phyloP scores from a whole-genome alignment of 1,140 invertebrate species.

The Cataglyphis hispanica region DNA sequence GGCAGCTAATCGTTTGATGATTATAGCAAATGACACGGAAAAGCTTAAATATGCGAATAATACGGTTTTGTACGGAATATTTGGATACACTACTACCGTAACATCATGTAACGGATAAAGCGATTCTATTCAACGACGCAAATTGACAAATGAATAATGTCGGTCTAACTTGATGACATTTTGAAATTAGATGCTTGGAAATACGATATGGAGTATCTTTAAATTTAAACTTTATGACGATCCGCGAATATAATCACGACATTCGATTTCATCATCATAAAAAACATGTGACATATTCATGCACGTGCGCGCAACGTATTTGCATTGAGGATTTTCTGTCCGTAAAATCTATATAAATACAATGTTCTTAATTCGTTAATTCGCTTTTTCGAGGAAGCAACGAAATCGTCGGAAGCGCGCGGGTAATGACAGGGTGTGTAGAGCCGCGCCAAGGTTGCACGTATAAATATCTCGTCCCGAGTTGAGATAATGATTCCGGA shows the following conservation, averaged over 20 bases:
- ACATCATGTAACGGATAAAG: constrained; percentile 18
- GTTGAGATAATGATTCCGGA: constrained; percentile 81
- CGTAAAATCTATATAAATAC: constrained; percentile 1
- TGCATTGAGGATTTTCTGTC: background rate
- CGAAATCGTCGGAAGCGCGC: constrained; percentile 58
- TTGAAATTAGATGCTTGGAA: background rate
- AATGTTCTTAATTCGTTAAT: constrained; percentile 34
- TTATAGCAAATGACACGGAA: constrained; percentile 49
- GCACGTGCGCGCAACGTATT: background rate
- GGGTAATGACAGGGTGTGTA: constrained; percentile 81
- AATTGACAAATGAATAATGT: constrained; percentile 20
- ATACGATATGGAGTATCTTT: background rate
- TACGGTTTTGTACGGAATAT: constrained; percentile 39
- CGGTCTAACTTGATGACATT: constrained; percentile 4
- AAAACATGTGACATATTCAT: background rate
- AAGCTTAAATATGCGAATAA: constrained; percentile 57
- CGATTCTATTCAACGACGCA: background rate
- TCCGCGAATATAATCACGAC: background rate
- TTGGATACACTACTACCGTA: background rate
- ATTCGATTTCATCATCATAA: background rate
- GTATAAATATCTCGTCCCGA: constrained; percentile 72
- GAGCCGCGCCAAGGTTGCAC: constrained; percentile 65
- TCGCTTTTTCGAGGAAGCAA: constrained; percentile 29
- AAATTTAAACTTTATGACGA: background rate
- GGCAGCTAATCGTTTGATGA: constrained; percentile 70